These are phyloP conservation scores for Augochlorella aurata DNA, from an alignment of 2,888 invertebrate genomes.

Conservation along the genomic window DNA sequence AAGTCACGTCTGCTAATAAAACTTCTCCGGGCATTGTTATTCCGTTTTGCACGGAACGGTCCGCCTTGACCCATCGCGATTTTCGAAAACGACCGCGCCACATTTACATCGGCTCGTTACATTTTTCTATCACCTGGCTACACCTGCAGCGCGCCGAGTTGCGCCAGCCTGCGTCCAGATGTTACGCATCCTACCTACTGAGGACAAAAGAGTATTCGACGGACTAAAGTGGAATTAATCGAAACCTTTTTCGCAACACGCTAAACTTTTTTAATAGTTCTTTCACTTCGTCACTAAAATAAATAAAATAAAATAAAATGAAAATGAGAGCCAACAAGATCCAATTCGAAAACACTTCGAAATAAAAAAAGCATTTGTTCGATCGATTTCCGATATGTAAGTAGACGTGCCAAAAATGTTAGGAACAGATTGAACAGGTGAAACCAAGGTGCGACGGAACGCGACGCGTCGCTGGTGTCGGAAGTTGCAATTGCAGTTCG, in stretches of 20 bases:
- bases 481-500: not conserved
- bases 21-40: not conserved
- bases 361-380: no score
- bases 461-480: not conserved
- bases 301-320: no score
- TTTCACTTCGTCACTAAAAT: no score
- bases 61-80: constrained; percentile 44
- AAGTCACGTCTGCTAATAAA: constrained; percentile 16
- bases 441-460: not conserved
- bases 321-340: no score
- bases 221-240: no score
- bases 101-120: not conserved
- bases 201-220: no score
- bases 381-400: no score
- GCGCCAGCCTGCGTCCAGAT: constrained; percentile 3
- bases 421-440: not conserved
- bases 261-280: no score
- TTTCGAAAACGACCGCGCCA: constrained; percentile 10
- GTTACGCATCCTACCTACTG: not conserved
- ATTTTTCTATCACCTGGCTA: not conserved
- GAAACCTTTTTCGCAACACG: no score
- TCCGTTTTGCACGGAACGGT: constrained; percentile 12
- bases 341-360: no score
- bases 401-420: not conserved
- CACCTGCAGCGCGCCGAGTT: constrained; percentile 19